These are phyloP conservation scores for Aphis craccivora DNA, from an alignment of 1,140 invertebrate genomes.

Conservation along the genomic window DNA sequence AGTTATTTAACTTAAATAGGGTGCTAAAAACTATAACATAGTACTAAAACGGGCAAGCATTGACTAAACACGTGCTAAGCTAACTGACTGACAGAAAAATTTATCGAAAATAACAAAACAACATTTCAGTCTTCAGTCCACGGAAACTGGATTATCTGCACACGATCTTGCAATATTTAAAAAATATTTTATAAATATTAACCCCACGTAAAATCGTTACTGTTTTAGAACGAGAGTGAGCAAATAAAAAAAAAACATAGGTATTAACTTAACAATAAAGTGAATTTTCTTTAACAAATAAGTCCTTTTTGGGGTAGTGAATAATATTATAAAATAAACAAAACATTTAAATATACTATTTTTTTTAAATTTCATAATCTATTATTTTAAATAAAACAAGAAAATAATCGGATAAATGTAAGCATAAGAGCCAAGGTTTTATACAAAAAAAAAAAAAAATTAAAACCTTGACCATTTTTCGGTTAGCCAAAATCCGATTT, in stretches of 20 bases:
- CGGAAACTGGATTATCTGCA: background rate
- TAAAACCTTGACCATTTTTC: background rate
- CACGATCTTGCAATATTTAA: background rate
- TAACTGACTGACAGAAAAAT: background rate
- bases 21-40: too few species aligned
- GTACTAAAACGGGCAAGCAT: background rate
- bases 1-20: too few species aligned
- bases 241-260: background rate
- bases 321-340: background rate
- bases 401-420: background rate
- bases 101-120: background rate
- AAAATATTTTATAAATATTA: background rate
- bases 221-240: background rate
- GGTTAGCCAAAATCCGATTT: constrained; percentile 15
- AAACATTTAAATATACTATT: background rate
- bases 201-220: too few species aligned
- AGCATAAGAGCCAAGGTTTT: background rate
- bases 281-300: background rate
- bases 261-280: background rate
- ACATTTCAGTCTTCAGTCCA: background rate
- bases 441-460: background rate
- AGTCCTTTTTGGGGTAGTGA: background rate
- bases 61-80: too few species aligned
- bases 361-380: background rate
- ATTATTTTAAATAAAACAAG: background rate